A percentile compares a stretch with the other conserved stretches of the same genome.
phyloP scores from a whole-genome alignment of 2,113 vertebrate species.

The Phaethornis superciliosus region DNA sequence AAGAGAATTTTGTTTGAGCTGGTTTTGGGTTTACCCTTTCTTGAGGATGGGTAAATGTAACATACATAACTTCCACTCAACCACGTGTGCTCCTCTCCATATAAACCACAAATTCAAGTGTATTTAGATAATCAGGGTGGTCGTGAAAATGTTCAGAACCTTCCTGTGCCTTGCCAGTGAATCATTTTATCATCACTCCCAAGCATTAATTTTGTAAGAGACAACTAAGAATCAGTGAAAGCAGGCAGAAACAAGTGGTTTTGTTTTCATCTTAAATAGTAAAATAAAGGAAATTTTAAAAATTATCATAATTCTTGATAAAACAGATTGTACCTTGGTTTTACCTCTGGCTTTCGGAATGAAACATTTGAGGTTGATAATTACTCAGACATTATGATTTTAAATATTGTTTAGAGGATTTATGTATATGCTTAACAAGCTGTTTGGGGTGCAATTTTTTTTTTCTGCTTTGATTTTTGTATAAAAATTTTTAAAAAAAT shows the following conservation, averaged over 20 bases:
- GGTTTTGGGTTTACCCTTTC: background rate
- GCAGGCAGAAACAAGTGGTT: background rate
- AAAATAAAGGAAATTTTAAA: background rate
- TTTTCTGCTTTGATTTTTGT: background rate
- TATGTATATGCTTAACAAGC: background rate
- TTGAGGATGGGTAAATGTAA: background rate
- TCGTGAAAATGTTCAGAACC: background rate
- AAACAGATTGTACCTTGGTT: background rate
- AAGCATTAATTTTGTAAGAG: background rate
- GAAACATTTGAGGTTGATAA: background rate
- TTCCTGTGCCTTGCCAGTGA: background rate
- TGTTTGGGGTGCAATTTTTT: background rate
- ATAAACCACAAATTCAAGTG: background rate
- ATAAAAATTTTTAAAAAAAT: background rate
- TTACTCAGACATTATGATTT: background rate
- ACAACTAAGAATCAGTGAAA: background rate
- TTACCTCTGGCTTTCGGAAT: background rate
- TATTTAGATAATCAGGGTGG: background rate
- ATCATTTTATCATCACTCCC: background rate
- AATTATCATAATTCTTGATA: background rate
- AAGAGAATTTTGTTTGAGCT: background rate
- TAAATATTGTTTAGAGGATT: background rate
- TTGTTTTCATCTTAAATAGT: background rate
- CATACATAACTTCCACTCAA: too few relatives aligned
- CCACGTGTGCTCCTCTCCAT: background rate